phyloP scores from a whole-genome alignment of 2,888 invertebrate genomes.

The Cancer borealis region DNA sequence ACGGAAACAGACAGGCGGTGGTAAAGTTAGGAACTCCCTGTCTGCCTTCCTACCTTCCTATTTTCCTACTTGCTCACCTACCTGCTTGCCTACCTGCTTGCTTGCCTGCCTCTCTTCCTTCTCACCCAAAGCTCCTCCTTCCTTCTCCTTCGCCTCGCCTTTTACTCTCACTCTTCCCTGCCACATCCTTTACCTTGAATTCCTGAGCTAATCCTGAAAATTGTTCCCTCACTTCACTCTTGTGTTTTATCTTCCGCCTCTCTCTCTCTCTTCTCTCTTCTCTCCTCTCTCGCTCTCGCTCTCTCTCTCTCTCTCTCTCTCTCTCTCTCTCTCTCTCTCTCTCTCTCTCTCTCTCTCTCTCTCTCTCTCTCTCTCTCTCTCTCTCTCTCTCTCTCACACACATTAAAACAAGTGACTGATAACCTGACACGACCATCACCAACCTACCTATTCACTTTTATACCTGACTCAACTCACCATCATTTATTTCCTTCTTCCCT shows the following conservation, averaged over 20 bases:
- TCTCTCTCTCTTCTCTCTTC: neutral
- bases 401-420: neutral
- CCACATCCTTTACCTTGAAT: conserved; percentile 29
- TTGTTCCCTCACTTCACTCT: conserved; percentile 41
- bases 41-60: neutral
- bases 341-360: conserved; percentile 16
- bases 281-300: neutral
- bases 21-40: conserved; percentile 4
- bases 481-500: neutral
- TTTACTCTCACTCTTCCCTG: neutral
- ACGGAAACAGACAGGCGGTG: conserved; percentile 30
- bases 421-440: too few species aligned
- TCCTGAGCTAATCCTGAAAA: conserved; percentile 36
- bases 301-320: conserved; percentile 4
- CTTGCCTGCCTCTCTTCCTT: neutral
- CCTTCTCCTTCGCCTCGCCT: neutral
- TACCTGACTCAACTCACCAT: neutral
- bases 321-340: conserved; percentile 39
- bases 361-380: neutral
- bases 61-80: neutral
- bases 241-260: neutral
- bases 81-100: neutral
- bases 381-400: neutral
- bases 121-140: neutral
- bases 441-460: neutral